Evolutionary conservation across 2,888 invertebrate genomes (phyloP).

Genomic region (Azorinus chamasolen): DNA sequence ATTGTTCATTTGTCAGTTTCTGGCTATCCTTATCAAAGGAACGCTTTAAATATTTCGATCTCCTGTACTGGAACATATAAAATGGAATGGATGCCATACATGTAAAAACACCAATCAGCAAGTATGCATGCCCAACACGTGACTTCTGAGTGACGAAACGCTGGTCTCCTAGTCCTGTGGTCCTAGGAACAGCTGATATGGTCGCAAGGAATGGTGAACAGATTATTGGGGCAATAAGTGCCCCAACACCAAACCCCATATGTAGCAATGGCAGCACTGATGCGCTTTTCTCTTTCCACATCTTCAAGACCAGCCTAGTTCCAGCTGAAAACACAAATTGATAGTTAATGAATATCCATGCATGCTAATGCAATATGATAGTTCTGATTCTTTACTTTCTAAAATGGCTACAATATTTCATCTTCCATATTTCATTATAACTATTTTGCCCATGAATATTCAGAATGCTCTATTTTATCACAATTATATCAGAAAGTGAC

Average conservation of each 20-base stretch:
- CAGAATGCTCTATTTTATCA: too few relatives aligned
- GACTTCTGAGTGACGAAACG: constrained; percentile 43
- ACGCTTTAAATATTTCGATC: too few relatives aligned
- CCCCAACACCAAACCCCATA: constrained; percentile 53
- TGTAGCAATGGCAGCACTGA: constrained; percentile 43
- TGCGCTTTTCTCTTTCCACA: constrained; percentile 42
- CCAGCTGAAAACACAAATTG: constrained; percentile 46
- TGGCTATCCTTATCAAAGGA: neutral
- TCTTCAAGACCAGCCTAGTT: constrained; percentile 33
- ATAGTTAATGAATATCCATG: too few relatives aligned
- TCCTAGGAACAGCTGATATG: neutral
- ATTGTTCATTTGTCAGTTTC: neutral
- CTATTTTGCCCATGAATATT: too few relatives aligned
- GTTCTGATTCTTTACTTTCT: too few relatives aligned
- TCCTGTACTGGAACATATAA: constrained; percentile 22
- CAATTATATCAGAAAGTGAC: too few relatives aligned
- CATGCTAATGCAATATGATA: too few relatives aligned
- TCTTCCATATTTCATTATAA: too few relatives aligned
- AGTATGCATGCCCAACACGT: constrained; percentile 38
- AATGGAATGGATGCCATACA: constrained; percentile 37
- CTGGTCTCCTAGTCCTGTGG: neutral
- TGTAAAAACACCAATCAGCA: constrained; percentile 34
- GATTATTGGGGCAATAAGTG: constrained; percentile 44
- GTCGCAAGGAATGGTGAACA: constrained; percentile 49
- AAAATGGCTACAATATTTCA: too few relatives aligned